Base-by-base conservation (phyloP, 2,113 vertebrate genomes). In the Setophaga coronata region DNA sequence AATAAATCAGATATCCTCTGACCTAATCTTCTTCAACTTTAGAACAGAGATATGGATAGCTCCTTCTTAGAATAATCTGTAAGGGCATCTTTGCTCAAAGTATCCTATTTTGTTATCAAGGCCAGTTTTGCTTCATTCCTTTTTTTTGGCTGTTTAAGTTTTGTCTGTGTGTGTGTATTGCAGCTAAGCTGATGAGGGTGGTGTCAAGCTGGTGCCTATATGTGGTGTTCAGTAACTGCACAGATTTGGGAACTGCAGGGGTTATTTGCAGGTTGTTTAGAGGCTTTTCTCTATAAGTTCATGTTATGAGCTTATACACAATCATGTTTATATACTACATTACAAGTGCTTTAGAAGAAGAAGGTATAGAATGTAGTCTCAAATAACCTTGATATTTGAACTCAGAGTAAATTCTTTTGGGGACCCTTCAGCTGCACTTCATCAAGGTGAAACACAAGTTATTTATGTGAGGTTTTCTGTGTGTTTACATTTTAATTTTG, bases 211-310 rank as follows among this genome's bases (percentile, higher is more conserved):
- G 34, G 18, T 18, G 31, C 28, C 26, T 82, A 5, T 34, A 12
- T 29, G 6, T 0, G 1, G 6, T 62, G 23, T 51, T 65, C 18
- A 40, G 58, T 53, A 89, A 40, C 43, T 77, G 31, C 0, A 0
- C 13, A 31, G 18, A 12, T 83, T 23, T 80, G n/a, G n/a, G 16
- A 19, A 42, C 38, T 64, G 26, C 19, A 33, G 19, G 15, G 9
- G 0, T 3, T 34, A 74, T 81, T 88, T 88, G n/a, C 38, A 56
- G 24, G 13, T 34, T 42, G 14, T 54, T 95, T 31, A 31, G 53
- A 54, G 53, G 29, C 53, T 31, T 31, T 54, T 36, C 36, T 36
- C 36, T 36, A 36, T 36, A 9, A 31, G 29, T 19, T 31, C 53
- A 31, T 54, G 53, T 54, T 54, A 31, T 19, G 18, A 31, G 53